Evolutionary conservation across 1,140 invertebrate genomes (phyloP), one percentile per base, ranked within the genome.

Genomic region (Dryas iulia): DNA sequence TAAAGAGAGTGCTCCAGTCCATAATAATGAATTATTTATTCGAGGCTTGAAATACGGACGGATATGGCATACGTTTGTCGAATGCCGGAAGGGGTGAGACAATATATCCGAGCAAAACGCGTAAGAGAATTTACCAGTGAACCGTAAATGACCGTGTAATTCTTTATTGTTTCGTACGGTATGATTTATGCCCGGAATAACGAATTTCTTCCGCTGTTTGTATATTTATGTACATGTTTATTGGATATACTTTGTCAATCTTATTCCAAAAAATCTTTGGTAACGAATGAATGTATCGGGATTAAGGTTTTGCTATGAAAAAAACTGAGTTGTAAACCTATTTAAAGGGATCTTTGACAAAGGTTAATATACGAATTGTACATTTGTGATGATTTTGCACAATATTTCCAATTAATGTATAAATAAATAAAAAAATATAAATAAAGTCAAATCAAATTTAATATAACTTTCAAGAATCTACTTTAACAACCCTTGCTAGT

Each of bases 21-120:
- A 63, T 66, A 64, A 73, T 69, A 73, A 67, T 73, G 72, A 66
- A 69, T 69, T 62, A 73, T 73, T 73, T 64, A 73, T 70, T 67
- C 25, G 47, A 64, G 26, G 53, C 63, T 64, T 60, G 66, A 73
- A 61, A 70, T 69, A 58, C 52, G 66, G 24, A 39, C 26, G 53
- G 54, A 63, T 31, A 54, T 53, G 64, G 56, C 63, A 61, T 65
- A 31, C 62, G 71, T 57, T 71, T 35, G 60, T 59, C 30, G 33
- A 63, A 39, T 64, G 47, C 24, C 61, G 66, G 61, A 73, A 69
- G 67, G 63, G 52, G 62, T 73, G 39, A 66, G 62, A 61, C 60
- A 52, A 47, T 47, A 35, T 57, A 18, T 39, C 25, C 39, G 66
- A 61, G 23, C 23, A 54, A 24, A 3, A 10, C 53, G 60, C 28